phyloP scores from a whole-genome alignment of 2,113 vertebrate species.

The Salminus brasiliensis region DNA sequence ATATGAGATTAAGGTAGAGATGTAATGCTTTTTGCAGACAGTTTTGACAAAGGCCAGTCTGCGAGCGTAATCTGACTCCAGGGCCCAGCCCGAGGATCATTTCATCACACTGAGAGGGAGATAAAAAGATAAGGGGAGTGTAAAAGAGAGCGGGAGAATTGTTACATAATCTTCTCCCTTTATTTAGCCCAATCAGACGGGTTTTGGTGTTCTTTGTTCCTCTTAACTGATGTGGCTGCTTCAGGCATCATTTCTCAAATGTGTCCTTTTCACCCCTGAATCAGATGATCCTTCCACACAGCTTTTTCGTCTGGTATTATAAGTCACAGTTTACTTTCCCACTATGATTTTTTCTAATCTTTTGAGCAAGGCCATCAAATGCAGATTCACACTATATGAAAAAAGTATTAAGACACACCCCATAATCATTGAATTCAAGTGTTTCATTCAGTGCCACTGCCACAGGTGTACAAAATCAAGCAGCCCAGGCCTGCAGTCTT shows the following conservation, averaged over 20 bases:
- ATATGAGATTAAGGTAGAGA: slow-evolving; percentile 60
- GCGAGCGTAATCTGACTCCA: slow-evolving; percentile 21
- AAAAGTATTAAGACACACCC: too few relatives aligned
- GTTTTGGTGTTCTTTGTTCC: slow-evolving; percentile 33
- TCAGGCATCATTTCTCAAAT: slow-evolving; percentile 19
- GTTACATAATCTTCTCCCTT: slow-evolving; percentile 40
- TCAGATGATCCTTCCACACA: slow-evolving; percentile 12
- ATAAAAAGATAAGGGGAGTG: background rate
- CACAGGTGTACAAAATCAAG: too few relatives aligned
- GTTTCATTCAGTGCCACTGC: too few relatives aligned
- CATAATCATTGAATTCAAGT: too few relatives aligned
- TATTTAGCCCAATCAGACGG: slow-evolving; percentile 39
- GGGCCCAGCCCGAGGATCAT: slow-evolving; percentile 26
- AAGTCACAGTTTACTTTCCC: slow-evolving; percentile 3
- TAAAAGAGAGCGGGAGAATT: background rate
- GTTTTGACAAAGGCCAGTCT: slow-evolving; percentile 31
- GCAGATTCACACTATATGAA: too few relatives aligned
- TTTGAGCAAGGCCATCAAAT: background rate
- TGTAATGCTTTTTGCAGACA: slow-evolving; percentile 37
- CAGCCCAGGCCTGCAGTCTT: too few relatives aligned
- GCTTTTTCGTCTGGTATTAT: slow-evolving; percentile 16
- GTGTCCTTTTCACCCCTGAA: background rate
- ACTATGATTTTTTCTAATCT: background rate
- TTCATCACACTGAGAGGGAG: slow-evolving; percentile 19
- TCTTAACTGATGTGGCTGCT: slow-evolving; percentile 23